Conservation (phyloP, 2,113 vertebrate genomes). For the Cyanocitta stelleri region DNA sequence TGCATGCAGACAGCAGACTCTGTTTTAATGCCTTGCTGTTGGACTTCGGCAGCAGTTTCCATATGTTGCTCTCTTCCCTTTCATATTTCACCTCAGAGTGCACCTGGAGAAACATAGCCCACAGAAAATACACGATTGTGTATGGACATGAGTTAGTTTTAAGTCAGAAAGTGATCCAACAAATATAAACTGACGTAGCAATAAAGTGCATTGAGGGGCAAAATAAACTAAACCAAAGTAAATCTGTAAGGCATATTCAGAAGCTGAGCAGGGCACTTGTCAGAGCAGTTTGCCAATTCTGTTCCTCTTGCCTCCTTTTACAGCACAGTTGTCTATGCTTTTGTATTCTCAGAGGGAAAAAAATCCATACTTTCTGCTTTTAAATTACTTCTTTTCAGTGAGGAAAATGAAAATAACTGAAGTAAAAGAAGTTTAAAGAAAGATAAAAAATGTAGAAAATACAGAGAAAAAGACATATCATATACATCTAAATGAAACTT, state of each 20-base stretch:
- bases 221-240: not conserved
- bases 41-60: not conserved
- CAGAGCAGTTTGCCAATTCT: not conserved
- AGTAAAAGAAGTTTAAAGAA: not conserved
- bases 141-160: not conserved
- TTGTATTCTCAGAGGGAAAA: not conserved
- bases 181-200: not conserved
- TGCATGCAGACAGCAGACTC: not conserved
- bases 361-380: not conserved
- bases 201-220: not conserved
- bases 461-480: not conserved
- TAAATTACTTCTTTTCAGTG: not conserved
- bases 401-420: not conserved
- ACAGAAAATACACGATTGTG: not conserved
- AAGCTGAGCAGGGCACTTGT: not conserved
- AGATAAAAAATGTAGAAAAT: not conserved
- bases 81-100: not conserved
- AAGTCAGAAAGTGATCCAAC: not conserved
- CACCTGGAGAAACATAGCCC: not conserved
- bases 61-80: not conserved
- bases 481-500: not conserved
- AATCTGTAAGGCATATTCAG: not conserved
- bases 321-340: not conserved
- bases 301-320: not conserved
- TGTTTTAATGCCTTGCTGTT: not conserved